phyloP scores from a whole-genome alignment of 2,888 invertebrate species.

The Cheilosia soror region DNA sequence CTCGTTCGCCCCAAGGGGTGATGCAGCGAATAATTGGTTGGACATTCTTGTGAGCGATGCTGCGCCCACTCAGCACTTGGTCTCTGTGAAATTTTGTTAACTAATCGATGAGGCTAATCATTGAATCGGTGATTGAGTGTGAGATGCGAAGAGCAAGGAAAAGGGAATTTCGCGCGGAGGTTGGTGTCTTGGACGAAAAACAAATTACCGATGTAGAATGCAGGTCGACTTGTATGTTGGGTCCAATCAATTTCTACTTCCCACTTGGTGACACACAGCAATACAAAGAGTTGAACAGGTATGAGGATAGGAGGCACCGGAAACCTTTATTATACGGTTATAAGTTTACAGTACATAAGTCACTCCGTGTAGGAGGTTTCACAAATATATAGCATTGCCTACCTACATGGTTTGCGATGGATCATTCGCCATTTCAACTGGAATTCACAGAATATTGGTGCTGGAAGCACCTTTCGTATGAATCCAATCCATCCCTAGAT shows the following conservation, averaged over 20 bases:
- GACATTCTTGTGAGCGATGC: slow-evolving; percentile 53
- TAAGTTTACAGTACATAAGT: no score
- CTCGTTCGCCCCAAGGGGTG: slow-evolving; percentile 8
- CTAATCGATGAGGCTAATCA: slow-evolving; percentile 66
- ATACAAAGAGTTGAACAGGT: not conserved
- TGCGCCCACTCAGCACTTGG: slow-evolving; percentile 50
- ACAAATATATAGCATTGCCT: no score
- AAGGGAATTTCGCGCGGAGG: slow-evolving; percentile 19
- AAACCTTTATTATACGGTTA: no score
- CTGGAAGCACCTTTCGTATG: no score
- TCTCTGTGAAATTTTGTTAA: slow-evolving; percentile 57
- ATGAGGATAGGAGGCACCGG: no score
- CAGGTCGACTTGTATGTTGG: slow-evolving; percentile 9
- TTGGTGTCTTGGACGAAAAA: slow-evolving; percentile 4
- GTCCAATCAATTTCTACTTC: slow-evolving; percentile 21
- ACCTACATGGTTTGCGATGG: no score
- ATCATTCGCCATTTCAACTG: no score
- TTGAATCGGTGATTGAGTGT: slow-evolving; percentile 53
- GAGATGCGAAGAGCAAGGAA: slow-evolving; percentile 1
- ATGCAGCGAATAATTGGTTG: slow-evolving; percentile 54
- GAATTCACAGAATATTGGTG: no score
- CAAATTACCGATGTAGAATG: slow-evolving; percentile 5
- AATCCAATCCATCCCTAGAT: no score
- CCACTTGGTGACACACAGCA: slow-evolving; percentile 30
- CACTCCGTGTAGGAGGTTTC: no score